These are phyloP conservation scores for Mamestra configurata DNA, from an alignment of 1,140 invertebrate genomes.

Conservation along the genomic window DNA sequence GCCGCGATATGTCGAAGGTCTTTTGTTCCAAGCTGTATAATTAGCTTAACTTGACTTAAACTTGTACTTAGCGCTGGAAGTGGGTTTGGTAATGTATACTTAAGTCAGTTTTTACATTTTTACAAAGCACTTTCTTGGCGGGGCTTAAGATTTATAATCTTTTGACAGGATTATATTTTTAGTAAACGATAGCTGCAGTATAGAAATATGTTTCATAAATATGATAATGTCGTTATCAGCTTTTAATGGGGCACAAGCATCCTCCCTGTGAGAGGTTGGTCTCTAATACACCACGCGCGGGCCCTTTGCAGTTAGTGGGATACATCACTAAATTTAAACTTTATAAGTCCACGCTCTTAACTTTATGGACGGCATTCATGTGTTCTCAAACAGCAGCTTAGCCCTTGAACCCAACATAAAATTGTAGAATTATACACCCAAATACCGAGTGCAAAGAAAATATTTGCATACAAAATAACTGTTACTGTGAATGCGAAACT, in stretches of 20 bases:
- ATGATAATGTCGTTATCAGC: not conserved
- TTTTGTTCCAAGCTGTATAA: conserved; percentile 35
- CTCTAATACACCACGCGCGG: no score
- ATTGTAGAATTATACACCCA: not conserved
- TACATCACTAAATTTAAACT: no score
- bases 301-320: no score
- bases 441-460: conserved; percentile 9
- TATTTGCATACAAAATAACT: conserved; percentile 20
- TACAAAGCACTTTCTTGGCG: not conserved
- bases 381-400: not conserved
- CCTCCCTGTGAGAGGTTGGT: no score
- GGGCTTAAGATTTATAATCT: not conserved
- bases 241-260: no score
- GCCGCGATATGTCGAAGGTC: conserved; percentile 31
- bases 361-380: no score
- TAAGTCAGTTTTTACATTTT: not conserved
- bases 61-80: conserved; percentile 6
- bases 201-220: not conserved
- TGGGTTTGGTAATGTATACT: not conserved
- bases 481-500: conserved; percentile 7
- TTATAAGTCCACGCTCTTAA: no score
- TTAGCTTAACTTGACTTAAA: conserved; percentile 15
- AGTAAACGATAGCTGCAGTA: no score
- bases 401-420: not conserved
- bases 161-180: not conserved